These are phyloP conservation scores for Spodoptera litura DNA, from an alignment of 1,140 invertebrate species.

Conservation along the genomic window DNA sequence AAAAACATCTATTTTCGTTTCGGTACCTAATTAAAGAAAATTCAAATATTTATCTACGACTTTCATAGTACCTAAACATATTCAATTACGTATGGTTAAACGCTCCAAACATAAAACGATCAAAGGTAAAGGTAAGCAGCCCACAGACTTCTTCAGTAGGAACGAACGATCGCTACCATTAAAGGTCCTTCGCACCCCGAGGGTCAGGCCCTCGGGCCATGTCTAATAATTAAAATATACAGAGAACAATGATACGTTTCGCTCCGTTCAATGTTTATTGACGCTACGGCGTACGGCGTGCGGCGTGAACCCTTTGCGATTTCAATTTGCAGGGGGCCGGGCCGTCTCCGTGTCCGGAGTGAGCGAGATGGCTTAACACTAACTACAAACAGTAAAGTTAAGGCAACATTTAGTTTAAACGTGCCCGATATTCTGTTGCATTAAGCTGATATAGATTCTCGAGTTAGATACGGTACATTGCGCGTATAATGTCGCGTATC, in stretches of 20 bases:
- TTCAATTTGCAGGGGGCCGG: conserved; percentile 70
- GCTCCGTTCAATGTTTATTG: conserved; percentile 78
- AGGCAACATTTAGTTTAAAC: conserved; percentile 39
- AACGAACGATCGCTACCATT: conserved; percentile 65
- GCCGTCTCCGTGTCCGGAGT: conserved; percentile 3
- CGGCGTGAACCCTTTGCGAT: conserved; percentile 71
- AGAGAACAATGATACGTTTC: conserved; percentile 78
- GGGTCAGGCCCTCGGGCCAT: conserved; percentile 61
- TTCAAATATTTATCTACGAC: no score
- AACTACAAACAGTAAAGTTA: conserved; percentile 40
- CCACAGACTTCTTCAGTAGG: conserved; percentile 46
- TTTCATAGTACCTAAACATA: conserved; percentile 26
- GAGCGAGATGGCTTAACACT: conserved; percentile 32
- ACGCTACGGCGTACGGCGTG: conserved; percentile 56
- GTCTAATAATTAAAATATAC: conserved; percentile 80
- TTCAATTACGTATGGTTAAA: conserved; percentile 29
- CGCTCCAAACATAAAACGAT: conserved; percentile 50
- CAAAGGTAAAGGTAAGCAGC: conserved; percentile 55
- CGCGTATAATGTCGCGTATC: conserved; percentile 30
- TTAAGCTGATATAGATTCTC: conserved; percentile 42
- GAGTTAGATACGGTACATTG: conserved; percentile 40
- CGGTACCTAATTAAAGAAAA: no score
- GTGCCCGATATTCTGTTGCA: conserved; percentile 43
- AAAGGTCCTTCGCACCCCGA: conserved; percentile 60
- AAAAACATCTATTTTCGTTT: not conserved